Conservation (phyloP, 2,797 vertebrate genomes). For the Thalassophryne amazonica region DNA sequence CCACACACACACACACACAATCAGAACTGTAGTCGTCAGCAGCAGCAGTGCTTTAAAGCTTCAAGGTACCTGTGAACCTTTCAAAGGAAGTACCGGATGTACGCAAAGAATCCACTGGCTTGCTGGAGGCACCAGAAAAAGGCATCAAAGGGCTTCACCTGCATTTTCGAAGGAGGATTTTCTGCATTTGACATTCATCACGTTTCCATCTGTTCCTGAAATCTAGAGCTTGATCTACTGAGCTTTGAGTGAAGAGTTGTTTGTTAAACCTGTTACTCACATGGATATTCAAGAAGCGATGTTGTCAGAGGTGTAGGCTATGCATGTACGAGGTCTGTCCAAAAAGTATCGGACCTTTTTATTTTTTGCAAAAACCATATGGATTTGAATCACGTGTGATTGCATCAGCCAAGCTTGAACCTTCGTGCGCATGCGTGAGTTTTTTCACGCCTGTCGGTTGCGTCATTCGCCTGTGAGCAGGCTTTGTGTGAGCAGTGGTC, state of each 20-base stretch:
- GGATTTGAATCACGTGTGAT: too few species aligned
- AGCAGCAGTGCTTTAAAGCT: constrained; percentile 29
- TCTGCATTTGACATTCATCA: constrained; percentile 7
- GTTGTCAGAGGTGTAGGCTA: constrained; percentile 2
- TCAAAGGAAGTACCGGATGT: constrained; percentile 30
- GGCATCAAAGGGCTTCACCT: background rate
- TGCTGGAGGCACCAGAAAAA: constrained; percentile 25
- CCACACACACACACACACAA: too few species aligned
- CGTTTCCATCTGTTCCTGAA: background rate
- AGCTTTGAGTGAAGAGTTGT: constrained; percentile 1
- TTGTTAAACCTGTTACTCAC: constrained; percentile 47
- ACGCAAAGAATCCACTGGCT: constrained; percentile 35
- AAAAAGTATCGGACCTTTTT: too few species aligned
- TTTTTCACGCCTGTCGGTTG: too few species aligned
- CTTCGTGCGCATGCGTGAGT: too few species aligned
- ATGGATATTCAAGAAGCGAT: constrained; percentile 53
- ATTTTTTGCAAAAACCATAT: too few species aligned
- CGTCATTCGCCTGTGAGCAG: too few species aligned
- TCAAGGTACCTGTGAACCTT: constrained; percentile 29
- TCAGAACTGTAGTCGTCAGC: constrained; percentile 27
- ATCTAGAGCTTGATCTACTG: constrained; percentile 6
- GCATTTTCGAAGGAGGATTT: background rate
- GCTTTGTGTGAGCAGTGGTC: too few species aligned
- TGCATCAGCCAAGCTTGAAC: too few species aligned
- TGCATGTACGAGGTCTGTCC: too few species aligned